These are phyloP conservation scores for Azorinus chamasolen DNA, from an alignment of 2,888 invertebrate species.

Conservation along the genomic window DNA sequence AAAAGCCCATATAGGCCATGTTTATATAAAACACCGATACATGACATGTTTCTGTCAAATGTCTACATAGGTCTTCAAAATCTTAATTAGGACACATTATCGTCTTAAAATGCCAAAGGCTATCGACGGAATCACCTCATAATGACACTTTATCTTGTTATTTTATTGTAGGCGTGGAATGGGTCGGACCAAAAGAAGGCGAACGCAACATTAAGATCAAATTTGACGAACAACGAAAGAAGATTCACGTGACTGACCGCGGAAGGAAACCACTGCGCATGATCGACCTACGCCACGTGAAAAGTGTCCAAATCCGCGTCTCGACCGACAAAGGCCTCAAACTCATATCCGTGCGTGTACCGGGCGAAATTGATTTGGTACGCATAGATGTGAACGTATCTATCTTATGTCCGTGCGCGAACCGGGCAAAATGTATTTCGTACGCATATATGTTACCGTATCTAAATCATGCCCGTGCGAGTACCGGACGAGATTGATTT, in stretches of 20 bases:
- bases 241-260: slow-evolving; percentile 72
- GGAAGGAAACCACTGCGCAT: slow-evolving; percentile 72
- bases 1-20: no score
- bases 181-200: slow-evolving; percentile 77
- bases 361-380: slow-evolving; percentile 77
- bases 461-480: slow-evolving; percentile 67
- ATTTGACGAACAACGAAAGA: slow-evolving; percentile 69
- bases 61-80: no score
- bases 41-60: no score
- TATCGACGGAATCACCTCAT: no score
- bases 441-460: no score
- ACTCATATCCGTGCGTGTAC: slow-evolving; percentile 66
- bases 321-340: slow-evolving; percentile 65
- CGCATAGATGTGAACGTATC: no score
- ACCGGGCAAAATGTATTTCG: no score
- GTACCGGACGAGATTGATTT: slow-evolving; percentile 76
- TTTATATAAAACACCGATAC: no score
- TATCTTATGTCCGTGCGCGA: no score
- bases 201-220: slow-evolving; percentile 73
- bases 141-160: no score
- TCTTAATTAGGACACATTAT: no score
- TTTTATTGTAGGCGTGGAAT: slow-evolving; percentile 77
- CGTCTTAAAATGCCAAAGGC: no score
- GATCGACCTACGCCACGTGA: slow-evolving; percentile 69
- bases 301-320: slow-evolving; percentile 61